Evolutionary conservation across 2,888 invertebrate species (phyloP).

Genomic region (Cheilosia variabilis): DNA sequence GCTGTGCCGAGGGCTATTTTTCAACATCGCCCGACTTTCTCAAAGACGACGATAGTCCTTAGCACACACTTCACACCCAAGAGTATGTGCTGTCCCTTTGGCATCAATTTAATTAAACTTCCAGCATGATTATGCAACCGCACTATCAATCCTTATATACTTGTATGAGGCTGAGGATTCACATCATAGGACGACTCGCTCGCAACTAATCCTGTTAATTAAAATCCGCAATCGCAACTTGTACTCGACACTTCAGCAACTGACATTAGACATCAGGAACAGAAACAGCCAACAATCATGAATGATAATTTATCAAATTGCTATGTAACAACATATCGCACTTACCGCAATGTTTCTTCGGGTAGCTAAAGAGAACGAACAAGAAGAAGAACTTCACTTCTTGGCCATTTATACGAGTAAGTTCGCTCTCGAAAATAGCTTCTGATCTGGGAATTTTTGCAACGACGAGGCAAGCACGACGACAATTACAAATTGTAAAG

Average conservation of each 20-base stretch:
- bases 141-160: slow-evolving; percentile 43
- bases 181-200: slow-evolving; percentile 51
- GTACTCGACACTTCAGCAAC: slow-evolving; percentile 54
- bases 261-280: slow-evolving; percentile 55
- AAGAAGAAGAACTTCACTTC: slow-evolving; percentile 42
- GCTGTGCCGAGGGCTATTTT: slow-evolving; percentile 51
- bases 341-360: slow-evolving; percentile 61
- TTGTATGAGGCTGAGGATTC: slow-evolving; percentile 4
- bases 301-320: slow-evolving; percentile 71
- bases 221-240: slow-evolving; percentile 70
- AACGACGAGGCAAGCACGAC: slow-evolving; percentile 16
- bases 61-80: slow-evolving; percentile 6
- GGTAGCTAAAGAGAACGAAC: slow-evolving; percentile 23
- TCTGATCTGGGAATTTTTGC: neutral
- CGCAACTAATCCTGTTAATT: slow-evolving; percentile 70
- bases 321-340: slow-evolving; percentile 65
- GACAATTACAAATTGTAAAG: slow-evolving; percentile 70
- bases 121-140: slow-evolving; percentile 63
- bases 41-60: slow-evolving; percentile 18
- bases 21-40: slow-evolving; percentile 50
- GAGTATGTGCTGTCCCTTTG: slow-evolving; percentile 7
- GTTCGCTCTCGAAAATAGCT: neutral
- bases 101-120: slow-evolving; percentile 64
- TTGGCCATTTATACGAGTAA: slow-evolving; percentile 40
- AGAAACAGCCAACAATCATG: slow-evolving; percentile 47